Evolutionary conservation across 1,140 invertebrate species (phyloP), one percentile per base, ranked within the genome.

Genomic region (Latrodectus geometricus): DNA sequence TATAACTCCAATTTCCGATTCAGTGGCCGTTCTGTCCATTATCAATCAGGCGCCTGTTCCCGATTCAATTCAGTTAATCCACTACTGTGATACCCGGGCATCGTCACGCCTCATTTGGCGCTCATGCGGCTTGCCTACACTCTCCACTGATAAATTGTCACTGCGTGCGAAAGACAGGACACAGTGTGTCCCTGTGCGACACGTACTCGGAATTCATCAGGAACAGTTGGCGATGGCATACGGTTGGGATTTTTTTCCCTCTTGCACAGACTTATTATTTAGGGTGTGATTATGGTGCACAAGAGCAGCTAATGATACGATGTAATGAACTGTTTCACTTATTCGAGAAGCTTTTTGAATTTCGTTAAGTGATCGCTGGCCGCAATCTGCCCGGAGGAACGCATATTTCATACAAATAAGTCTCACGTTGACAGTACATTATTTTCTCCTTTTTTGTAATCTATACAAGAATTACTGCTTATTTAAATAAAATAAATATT

Each of bases 1-100:
- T 83, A 83, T 74, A 83, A 74, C 54, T 74, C 80, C 70, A 83
- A 83, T 83, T 83, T 83, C 80, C 70, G 70, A 83, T 83, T 83
- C 80, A 83, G 8, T 52, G 70, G 70, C 56, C 61, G 70, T 14
- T 52, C 20, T 50, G 23, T 15, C 52, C 49, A 52, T 83, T 83
- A 83, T 83, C 80, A 74, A 83, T 83, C 80, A 83, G 70, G 23
- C 12, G 9, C 21, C 49, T 9, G 49, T 52, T 50, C 56, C 78
- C 69, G 80, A 65, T 83, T 83, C 80, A 83, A 83, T 83, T 74
- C 80, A 7, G 56, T 23, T 83, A 74, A 83, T 83, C 80, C 70
- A 50, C 23, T 83, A 83, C 74, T 83, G 80, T 74, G 70, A 74
- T 83, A 83, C 70, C 54, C 2, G 54, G n/a, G 80, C 61, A 74